These are phyloP conservation scores for Actias luna DNA, from an alignment of 2,888 invertebrate species.

Conservation along the genomic window DNA sequence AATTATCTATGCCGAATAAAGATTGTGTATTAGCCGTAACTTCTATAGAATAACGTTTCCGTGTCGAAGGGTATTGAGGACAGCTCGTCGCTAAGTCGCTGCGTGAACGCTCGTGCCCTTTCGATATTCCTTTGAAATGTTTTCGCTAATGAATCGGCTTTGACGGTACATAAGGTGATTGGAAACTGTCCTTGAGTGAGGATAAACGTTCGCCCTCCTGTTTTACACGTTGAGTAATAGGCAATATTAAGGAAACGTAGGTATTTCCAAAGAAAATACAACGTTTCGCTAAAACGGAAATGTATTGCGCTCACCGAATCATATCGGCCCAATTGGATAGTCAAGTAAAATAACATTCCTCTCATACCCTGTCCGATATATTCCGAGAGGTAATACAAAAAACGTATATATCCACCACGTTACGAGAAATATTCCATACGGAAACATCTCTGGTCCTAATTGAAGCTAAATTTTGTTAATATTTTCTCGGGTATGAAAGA, in stretches of 20 bases:
- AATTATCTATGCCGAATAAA: not conserved
- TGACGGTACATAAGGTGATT: not conserved
- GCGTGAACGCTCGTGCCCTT: constrained; percentile 2
- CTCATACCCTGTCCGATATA: too few species aligned
- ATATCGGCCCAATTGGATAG: too few species aligned
- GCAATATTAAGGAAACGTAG: not conserved
- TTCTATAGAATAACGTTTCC: not conserved
- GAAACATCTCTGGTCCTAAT: too few species aligned
- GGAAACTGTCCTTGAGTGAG: not conserved
- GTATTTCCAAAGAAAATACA: not conserved
- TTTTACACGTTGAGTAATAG: not conserved
- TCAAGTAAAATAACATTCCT: too few species aligned
- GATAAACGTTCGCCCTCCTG: not conserved
- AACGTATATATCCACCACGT: too few species aligned
- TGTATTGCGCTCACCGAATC: too few species aligned
- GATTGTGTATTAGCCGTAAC: not conserved
- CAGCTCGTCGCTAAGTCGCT: not conserved
- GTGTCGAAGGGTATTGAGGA: not conserved
- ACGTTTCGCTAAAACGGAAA: not conserved
- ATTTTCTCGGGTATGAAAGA: too few species aligned
- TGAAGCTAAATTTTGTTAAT: too few species aligned
- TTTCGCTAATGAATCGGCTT: constrained; percentile 12
- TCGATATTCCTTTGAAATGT: not conserved
- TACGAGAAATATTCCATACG: too few species aligned
- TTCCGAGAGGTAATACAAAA: too few species aligned